phyloP scores from a whole-genome alignment of 2,113 vertebrate genomes.

The Onychostoma macrolepis region DNA sequence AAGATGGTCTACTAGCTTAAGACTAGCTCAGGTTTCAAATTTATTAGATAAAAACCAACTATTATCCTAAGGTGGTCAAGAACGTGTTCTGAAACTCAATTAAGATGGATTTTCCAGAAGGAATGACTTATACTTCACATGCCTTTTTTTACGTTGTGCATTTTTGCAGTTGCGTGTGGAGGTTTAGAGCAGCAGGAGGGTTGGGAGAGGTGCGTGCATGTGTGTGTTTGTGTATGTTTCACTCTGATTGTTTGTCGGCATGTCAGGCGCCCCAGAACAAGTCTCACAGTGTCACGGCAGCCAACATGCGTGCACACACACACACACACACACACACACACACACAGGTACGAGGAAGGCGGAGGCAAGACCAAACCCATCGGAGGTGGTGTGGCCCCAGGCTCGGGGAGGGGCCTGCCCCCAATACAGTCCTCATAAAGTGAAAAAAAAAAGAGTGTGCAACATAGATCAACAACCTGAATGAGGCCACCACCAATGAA shows the following conservation, averaged over 20 bases:
- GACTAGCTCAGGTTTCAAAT: not conserved
- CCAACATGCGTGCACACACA: too few relatives aligned
- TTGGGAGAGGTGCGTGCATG: slow-evolving; percentile 17
- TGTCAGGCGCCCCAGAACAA: slow-evolving; percentile 44
- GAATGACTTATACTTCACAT: not conserved
- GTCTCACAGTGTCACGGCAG: slow-evolving; percentile 66
- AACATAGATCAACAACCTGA: slow-evolving; percentile 28
- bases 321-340: slow-evolving; percentile 12
- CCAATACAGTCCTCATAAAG: not conserved
- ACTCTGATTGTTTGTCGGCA: slow-evolving; percentile 44
- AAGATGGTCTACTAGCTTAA: not conserved
- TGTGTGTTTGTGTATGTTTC: slow-evolving; percentile 45
- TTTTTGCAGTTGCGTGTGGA: slow-evolving; percentile 11
- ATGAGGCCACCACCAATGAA: slow-evolving; percentile 33
- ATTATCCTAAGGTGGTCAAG: not conserved
- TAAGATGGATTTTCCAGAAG: not conserved
- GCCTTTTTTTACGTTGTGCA: not conserved
- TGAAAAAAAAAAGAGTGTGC: not conserved
- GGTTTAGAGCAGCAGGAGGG: not conserved
- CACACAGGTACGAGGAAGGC: slow-evolving; percentile 46
- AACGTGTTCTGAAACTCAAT: not conserved
- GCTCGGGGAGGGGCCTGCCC: slow-evolving; percentile 52
- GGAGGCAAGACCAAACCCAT: slow-evolving; percentile 71
- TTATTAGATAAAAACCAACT: not conserved
- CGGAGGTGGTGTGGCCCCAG: slow-evolving; percentile 68